Conservation (phyloP, 2,797 vertebrate genomes). For the Odontamblyopus lacepedii region DNA sequence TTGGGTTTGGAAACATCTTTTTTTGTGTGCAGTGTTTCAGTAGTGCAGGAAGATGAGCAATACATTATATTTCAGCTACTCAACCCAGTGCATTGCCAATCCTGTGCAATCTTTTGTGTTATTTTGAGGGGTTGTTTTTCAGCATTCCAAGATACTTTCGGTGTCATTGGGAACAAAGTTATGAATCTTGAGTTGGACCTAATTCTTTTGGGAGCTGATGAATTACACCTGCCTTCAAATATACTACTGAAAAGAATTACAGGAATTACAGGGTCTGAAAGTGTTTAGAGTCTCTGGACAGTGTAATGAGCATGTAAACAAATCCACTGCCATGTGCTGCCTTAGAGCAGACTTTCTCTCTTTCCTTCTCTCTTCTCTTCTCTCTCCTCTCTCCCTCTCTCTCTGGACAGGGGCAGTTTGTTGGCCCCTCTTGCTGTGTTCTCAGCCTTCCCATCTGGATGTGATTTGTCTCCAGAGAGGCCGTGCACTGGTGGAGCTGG, state of each 20-base stretch:
- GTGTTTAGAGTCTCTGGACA: not conserved
- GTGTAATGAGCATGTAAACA: not conserved
- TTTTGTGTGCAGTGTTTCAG: not conserved
- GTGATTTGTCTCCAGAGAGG: conserved; percentile 78
- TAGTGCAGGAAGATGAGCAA: not conserved
- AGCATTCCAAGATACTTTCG: too few species aligned
- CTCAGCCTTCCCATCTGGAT: conserved; percentile 80
- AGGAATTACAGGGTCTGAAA: not conserved
- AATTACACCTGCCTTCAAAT: not conserved
- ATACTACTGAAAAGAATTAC: not conserved
- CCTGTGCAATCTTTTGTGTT: too few species aligned
- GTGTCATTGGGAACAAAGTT: too few species aligned
- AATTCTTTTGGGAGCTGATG: not conserved
- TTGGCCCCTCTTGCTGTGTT: conserved; percentile 42
- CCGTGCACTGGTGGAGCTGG: conserved; percentile 60
- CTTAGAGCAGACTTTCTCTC: not conserved
- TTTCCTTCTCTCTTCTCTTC: not conserved
- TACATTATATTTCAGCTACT: not conserved
- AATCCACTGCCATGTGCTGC: not conserved
- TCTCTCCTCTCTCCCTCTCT: conserved; percentile 22
- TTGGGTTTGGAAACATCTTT: not conserved
- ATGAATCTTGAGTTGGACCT: too few species aligned
- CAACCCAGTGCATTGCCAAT: not conserved
- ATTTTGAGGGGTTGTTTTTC: too few species aligned
- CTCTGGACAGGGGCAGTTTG: conserved; percentile 39